These are phyloP conservation scores for Matsumurasca onukii DNA, from an alignment of 1,140 invertebrate genomes.

Conservation along the genomic window DNA sequence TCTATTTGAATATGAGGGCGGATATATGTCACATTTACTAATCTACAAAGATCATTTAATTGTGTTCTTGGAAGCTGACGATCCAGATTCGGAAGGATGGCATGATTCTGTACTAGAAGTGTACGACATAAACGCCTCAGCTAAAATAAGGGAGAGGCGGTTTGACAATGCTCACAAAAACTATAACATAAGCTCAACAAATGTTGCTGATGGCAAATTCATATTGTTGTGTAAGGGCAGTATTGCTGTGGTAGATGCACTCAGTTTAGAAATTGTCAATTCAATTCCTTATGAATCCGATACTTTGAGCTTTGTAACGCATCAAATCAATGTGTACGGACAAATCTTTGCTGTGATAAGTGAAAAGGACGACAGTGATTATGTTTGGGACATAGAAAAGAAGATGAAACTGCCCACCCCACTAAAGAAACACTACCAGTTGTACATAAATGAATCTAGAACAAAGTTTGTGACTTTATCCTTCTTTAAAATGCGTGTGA, in stretches of 20 bases:
- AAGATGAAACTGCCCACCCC: too few relatives aligned
- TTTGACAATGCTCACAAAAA: neutral
- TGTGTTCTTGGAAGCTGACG: neutral
- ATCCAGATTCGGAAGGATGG: neutral
- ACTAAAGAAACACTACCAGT: too few relatives aligned
- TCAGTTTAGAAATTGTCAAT: neutral
- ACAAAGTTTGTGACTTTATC: too few relatives aligned
- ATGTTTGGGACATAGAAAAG: too few relatives aligned
- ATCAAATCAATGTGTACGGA: too few relatives aligned
- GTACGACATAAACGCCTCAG: neutral
- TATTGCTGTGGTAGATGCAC: neutral
- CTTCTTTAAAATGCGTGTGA: too few relatives aligned
- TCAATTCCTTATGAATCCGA: too few relatives aligned
- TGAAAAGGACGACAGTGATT: too few relatives aligned
- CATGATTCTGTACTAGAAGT: neutral
- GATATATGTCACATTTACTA: neutral
- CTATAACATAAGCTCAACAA: neutral
- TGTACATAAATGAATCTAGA: too few relatives aligned
- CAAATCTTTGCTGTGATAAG: too few relatives aligned
- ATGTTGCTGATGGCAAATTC: neutral
- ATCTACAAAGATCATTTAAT: neutral
- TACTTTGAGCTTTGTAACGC: too few relatives aligned
- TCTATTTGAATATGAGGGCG: neutral
- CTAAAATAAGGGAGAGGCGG: neutral
- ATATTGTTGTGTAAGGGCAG: neutral